Conservation (phyloP, 2,113 vertebrate species). For the Willisornis vidua region DNA sequence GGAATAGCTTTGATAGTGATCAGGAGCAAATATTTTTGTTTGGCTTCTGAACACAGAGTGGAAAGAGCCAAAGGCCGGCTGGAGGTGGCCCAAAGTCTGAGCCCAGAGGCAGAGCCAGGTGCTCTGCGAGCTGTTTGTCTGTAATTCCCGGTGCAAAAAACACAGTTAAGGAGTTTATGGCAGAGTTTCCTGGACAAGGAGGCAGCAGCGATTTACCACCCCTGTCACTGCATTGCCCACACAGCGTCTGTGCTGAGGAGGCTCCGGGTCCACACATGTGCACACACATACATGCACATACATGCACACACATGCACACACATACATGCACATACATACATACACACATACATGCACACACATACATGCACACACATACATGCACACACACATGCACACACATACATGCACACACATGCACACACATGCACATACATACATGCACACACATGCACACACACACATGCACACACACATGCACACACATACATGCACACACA, state of each 20-base stretch:
- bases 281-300: too few species aligned
- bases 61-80: neutral
- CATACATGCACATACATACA: fast-evolving
- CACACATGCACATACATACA: neutral
- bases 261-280: neutral
- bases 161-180: fast-evolving
- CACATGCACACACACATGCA: neutral
- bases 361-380: neutral
- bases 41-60: neutral
- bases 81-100: neutral
- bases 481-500: neutral
- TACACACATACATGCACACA: too few species aligned
- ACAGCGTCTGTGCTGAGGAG: neutral
- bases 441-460: neutral
- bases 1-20: neutral
- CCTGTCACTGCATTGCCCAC: neutral
- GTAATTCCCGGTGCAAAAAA: neutral
- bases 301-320: neutral
- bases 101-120: neutral
- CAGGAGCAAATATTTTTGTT: neutral
- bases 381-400: neutral
- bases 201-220: neutral
- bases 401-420: neutral
- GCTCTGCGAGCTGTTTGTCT: neutral
- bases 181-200: neutral